phyloP scores from a whole-genome alignment of 2,888 invertebrate species.

The Boloria euphrosyne region DNA sequence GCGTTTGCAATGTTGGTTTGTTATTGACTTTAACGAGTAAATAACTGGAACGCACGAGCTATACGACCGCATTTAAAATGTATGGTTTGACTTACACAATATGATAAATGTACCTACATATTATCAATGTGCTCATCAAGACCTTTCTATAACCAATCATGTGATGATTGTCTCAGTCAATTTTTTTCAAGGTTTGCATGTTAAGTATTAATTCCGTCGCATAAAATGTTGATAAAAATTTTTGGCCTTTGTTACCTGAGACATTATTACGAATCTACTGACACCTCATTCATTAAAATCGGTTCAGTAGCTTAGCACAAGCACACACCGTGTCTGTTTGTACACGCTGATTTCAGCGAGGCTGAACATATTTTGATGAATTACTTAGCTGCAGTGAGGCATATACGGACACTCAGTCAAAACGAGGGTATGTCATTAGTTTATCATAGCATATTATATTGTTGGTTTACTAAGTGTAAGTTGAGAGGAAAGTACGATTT shows the following conservation, averaged over 20 bases:
- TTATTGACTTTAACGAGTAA: too few relatives aligned
- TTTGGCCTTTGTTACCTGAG: neutral
- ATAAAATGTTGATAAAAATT: neutral
- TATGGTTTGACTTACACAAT: too few relatives aligned
- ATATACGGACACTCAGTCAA: neutral
- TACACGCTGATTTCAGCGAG: too few relatives aligned
- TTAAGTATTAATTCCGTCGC: neutral
- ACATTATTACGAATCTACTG: neutral
- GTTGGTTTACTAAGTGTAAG: too few relatives aligned
- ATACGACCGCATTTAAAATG: too few relatives aligned
- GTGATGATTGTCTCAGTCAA: neutral
- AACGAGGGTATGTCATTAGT: neutral
- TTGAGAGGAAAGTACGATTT: too few relatives aligned
- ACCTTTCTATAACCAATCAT: neutral
- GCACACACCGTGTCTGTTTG: too few relatives aligned
- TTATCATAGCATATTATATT: neutral
- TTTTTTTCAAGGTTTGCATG: neutral
- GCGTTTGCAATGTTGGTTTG: too few relatives aligned
- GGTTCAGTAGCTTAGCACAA: slow-evolving; percentile 1
- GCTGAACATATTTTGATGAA: too few relatives aligned
- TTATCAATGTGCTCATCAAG: neutral
- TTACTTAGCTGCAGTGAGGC: too few relatives aligned
- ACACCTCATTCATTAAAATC: neutral
- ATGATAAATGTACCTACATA: too few relatives aligned
- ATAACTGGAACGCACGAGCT: too few relatives aligned